Evolutionary conservation across 2,888 invertebrate genomes (phyloP).

Genomic region (Athripsodes cinereus): DNA sequence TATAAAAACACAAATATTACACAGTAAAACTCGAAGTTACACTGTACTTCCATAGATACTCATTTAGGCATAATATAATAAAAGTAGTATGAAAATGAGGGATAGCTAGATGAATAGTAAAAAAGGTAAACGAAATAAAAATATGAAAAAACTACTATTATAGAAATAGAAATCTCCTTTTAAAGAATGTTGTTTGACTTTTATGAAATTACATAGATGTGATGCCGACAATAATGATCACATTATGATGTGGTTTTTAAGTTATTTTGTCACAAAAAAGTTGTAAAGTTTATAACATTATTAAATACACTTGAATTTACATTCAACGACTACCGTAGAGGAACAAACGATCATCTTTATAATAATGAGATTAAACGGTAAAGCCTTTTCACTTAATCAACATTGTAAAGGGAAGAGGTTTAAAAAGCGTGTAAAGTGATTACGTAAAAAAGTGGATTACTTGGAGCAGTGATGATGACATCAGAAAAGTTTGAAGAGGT

Average conservation of each 20-base stretch:
- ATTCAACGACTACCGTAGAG: not conserved
- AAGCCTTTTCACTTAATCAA: not conserved
- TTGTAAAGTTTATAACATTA: not conserved
- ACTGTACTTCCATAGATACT: not conserved
- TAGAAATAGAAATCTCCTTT: not conserved
- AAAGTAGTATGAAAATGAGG: not conserved
- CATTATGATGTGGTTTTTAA: conserved; percentile 5
- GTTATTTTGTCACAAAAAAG: conserved; percentile 1
- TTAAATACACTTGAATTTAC: not conserved
- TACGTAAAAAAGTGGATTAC: not conserved
- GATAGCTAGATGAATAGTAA: not conserved
- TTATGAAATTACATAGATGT: not conserved
- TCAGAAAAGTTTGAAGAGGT: too few species aligned
- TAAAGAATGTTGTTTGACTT: not conserved
- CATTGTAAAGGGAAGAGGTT: not conserved
- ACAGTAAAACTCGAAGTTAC: not conserved
- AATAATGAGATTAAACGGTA: not conserved
- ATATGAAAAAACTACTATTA: not conserved
- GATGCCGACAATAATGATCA: conserved; percentile 2
- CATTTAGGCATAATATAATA: not conserved
- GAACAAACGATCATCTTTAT: not conserved
- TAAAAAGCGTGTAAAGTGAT: not conserved
- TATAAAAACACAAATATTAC: too few species aligned
- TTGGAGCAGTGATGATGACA: too few species aligned
- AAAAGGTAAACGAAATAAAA: not conserved